Evolutionary conservation across 2,888 invertebrate species (phyloP).

Genomic region (Asteroscopus sphinx): DNA sequence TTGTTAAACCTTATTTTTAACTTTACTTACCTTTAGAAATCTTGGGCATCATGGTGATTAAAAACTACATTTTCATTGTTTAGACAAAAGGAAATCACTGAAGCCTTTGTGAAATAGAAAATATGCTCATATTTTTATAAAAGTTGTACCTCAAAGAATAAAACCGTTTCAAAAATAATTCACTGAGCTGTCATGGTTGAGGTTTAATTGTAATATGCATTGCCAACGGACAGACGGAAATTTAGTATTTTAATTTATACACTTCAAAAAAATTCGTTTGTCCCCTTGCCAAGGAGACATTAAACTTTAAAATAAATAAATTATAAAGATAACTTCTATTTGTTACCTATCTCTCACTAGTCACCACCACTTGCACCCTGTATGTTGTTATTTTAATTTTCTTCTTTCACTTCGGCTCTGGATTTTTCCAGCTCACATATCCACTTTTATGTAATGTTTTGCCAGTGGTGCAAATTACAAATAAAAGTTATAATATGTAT

Average conservation of each 20-base stretch:
- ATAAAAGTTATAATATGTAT: slow-evolving; percentile 6
- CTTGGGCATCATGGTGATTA: slow-evolving; percentile 13
- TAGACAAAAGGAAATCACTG: slow-evolving; percentile 26
- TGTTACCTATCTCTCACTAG: slow-evolving; percentile 13
- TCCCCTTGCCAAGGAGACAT: slow-evolving; percentile 44
- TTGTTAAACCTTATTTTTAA: too few relatives aligned
- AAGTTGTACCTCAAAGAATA: slow-evolving; percentile 46
- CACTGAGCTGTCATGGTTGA: slow-evolving; percentile 55
- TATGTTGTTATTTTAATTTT: slow-evolving; percentile 6
- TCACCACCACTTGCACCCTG: slow-evolving; percentile 8
- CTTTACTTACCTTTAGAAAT: too few relatives aligned
- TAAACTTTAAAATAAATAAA: slow-evolving; percentile 26
- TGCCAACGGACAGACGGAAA: slow-evolving; percentile 62
- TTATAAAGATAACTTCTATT: slow-evolving; percentile 38
- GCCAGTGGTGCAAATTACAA: slow-evolving; percentile 38
- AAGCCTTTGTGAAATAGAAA: slow-evolving; percentile 33
- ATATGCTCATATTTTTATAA: slow-evolving; percentile 26
- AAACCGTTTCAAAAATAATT: slow-evolving; percentile 63
- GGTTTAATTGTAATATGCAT: slow-evolving; percentile 69
- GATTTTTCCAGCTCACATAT: slow-evolving; percentile 29
- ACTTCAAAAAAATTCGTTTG: slow-evolving; percentile 41
- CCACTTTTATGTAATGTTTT: slow-evolving; percentile 42
- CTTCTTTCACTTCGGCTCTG: slow-evolving; percentile 10
- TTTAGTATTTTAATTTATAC: slow-evolving; percentile 49
- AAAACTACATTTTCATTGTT: slow-evolving; percentile 34